phyloP scores from a whole-genome alignment of 2,797 vertebrate species.

The Merluccius polli region DNA sequence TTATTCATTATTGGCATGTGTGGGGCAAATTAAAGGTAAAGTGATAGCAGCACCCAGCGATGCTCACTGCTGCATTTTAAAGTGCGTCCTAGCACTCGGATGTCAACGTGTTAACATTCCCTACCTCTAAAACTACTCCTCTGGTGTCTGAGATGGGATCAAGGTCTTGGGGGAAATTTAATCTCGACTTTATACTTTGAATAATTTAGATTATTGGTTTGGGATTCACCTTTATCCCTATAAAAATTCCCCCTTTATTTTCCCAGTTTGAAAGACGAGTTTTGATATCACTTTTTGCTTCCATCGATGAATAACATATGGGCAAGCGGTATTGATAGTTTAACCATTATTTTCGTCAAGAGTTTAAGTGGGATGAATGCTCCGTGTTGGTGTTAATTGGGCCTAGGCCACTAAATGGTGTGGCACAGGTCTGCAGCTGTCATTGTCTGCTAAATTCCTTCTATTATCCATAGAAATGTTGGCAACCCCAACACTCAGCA shows the following conservation, averaged over 20 bases:
- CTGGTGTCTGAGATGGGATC: conserved; percentile 37
- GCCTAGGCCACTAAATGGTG: neutral
- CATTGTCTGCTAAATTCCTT: neutral
- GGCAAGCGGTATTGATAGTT: neutral
- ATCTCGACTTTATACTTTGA: conserved; percentile 53
- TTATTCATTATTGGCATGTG: conserved; percentile 63
- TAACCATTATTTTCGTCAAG: neutral
- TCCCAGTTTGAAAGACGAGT: conserved; percentile 6
- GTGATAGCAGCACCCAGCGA: conserved; percentile 57
- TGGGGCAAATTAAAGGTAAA: conserved; percentile 69
- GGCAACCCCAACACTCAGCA: neutral
- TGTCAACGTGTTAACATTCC: conserved; percentile 59
- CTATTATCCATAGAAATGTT: neutral
- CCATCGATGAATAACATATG: neutral
- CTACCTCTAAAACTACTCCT: conserved; percentile 46
- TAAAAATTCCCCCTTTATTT: conserved; percentile 6
- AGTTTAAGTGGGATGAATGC: neutral
- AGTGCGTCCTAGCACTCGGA: conserved; percentile 51
- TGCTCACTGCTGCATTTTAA: conserved; percentile 69
- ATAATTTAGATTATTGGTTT: conserved; percentile 56
- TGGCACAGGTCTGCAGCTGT: conserved; percentile 1
- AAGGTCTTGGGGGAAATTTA: conserved; percentile 38
- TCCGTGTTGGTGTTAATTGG: neutral
- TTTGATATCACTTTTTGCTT: neutral
- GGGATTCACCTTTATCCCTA: conserved; percentile 22